These are phyloP conservation scores for Acrocephalus arundinaceus DNA, from an alignment of 2,113 vertebrate genomes.

Conservation along the genomic window DNA sequence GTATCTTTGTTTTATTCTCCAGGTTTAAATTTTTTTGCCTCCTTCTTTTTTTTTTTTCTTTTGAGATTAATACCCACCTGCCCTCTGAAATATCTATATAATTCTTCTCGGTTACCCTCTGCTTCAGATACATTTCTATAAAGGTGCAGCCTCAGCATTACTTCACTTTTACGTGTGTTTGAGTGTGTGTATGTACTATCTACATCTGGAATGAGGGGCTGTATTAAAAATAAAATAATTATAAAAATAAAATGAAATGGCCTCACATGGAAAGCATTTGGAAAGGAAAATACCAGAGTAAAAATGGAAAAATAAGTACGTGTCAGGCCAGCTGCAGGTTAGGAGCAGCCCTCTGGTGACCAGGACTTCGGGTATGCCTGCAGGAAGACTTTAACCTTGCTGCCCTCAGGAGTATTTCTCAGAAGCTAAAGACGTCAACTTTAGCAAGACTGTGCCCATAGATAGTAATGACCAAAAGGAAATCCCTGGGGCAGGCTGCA, in stretches of 20 bases:
- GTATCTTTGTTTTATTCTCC: background rate
- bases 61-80: background rate
- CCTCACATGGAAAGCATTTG: conserved; percentile 51
- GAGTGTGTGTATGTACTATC: background rate
- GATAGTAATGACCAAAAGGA: background rate
- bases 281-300: conserved; percentile 53
- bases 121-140: background rate
- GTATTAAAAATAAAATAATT: conserved; percentile 61
- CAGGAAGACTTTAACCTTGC: background rate
- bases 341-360: conserved; percentile 4
- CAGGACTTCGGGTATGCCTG: background rate
- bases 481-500: background rate
- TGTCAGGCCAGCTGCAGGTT: conserved; percentile 57
- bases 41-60: background rate
- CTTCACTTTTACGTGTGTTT: background rate
- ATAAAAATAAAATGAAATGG: conserved; percentile 50
- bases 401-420: background rate
- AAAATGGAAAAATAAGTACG: conserved; percentile 56
- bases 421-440: background rate
- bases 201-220: conserved; percentile 28
- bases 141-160: conserved; percentile 10
- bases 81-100: background rate
- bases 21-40: background rate
- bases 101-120: background rate
- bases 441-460: background rate